Evolutionary conservation across 2,113 vertebrate genomes (phyloP).

Genomic region (Typhlomys cinereus): DNA sequence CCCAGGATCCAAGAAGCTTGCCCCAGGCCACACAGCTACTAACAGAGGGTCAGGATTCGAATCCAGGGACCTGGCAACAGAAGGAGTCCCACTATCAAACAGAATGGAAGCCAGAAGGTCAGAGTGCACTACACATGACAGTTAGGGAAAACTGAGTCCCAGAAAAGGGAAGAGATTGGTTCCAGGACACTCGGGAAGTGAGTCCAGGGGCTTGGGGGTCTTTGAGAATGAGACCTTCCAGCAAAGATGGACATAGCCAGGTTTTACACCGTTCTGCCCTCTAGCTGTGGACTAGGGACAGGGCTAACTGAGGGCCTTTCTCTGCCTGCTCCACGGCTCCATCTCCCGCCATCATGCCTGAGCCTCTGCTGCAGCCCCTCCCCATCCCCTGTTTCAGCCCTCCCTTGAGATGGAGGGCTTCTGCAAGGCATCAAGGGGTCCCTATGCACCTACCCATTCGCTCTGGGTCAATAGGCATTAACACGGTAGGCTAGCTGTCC

Average conservation of each 20-base stretch:
- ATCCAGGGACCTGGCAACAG: not conserved
- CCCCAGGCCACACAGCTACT: not conserved
- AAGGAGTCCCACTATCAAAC: not conserved
- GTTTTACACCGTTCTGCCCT: not conserved
- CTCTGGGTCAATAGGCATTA: not conserved
- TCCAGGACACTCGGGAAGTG: not conserved
- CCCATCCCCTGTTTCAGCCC: not conserved
- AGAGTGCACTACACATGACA: too few relatives aligned
- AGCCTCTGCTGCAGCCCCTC: not conserved
- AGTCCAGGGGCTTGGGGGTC: not conserved
- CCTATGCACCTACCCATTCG: not conserved
- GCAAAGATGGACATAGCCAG: not conserved
- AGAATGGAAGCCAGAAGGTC: not conserved
- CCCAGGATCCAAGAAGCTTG: not conserved
- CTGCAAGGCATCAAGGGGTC: not conserved
- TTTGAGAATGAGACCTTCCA: not conserved
- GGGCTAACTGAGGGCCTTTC: not conserved
- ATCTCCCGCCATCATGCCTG: rapidly evolving
- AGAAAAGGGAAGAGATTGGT: not conserved
- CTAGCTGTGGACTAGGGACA: too few relatives aligned
- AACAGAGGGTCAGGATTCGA: not conserved
- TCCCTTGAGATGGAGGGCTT: not conserved
- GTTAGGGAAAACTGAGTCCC: too few relatives aligned
- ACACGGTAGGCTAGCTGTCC: not conserved
- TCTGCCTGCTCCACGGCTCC: not conserved